Conservation (phyloP, 2,113 vertebrate species). For the Emydocephalus ijimae region DNA sequence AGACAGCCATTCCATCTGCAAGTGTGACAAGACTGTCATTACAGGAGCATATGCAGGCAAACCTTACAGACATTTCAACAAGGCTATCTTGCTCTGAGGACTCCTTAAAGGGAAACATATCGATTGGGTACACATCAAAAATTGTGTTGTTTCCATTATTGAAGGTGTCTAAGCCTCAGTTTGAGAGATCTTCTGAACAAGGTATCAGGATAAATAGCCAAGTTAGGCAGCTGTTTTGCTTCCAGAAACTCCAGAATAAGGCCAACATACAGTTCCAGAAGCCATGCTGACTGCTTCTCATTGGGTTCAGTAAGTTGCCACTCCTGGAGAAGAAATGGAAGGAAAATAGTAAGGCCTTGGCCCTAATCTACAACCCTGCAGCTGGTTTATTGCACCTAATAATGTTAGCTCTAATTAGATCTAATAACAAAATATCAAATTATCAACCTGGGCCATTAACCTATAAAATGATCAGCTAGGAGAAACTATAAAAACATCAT, state of each 20-base stretch:
- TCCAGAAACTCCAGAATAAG: neutral
- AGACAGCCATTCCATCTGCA: neutral
- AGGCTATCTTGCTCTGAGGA: neutral
- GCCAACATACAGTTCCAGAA: neutral
- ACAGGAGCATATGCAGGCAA: neutral
- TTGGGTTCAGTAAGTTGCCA: neutral
- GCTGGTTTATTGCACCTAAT: neutral
- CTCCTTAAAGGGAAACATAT: neutral
- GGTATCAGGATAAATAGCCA: neutral
- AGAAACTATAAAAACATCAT: neutral
- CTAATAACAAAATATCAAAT: neutral
- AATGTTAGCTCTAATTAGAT: neutral
- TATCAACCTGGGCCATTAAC: neutral
- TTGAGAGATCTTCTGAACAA: neutral
- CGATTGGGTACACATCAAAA: neutral
- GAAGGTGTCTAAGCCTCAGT: neutral
- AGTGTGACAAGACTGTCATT: neutral
- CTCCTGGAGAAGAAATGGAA: neutral
- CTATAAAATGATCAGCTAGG: neutral
- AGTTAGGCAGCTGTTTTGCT: neutral
- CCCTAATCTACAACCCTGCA: neutral
- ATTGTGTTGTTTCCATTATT: neutral
- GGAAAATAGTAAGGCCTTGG: neutral
- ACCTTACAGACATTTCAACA: neutral
- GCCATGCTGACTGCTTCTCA: neutral